These are phyloP conservation scores for Phenganax subtilis DNA, from an alignment of 92 coral and sea anemone species.

Conservation along the genomic window DNA sequence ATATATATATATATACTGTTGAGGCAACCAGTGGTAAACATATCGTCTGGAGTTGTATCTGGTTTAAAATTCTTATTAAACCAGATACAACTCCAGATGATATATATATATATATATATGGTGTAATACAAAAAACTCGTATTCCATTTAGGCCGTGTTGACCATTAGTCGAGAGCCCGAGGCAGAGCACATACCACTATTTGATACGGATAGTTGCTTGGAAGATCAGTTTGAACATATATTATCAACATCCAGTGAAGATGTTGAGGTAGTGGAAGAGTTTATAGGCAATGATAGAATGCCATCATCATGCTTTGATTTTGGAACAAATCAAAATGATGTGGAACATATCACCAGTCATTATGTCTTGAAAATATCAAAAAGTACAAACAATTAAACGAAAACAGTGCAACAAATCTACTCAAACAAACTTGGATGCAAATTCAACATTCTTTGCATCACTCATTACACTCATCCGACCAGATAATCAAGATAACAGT, in stretches of 20 bases:
- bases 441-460: conserved; percentile 6
- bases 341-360: neutral
- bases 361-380: conserved; percentile 20
- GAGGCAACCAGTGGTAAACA: too few species aligned
- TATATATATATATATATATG: neutral
- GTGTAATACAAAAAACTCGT: neutral
- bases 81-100: too few species aligned
- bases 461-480: neutral
- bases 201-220: conserved; percentile 10
- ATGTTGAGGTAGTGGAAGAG: conserved; percentile 16
- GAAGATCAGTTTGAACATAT: conserved; percentile 17
- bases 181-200: conserved; percentile 25
- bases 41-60: too few species aligned
- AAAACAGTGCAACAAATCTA: conserved; percentile 22
- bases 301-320: conserved; percentile 8
- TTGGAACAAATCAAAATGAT: conserved; percentile 11
- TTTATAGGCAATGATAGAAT: conserved; percentile 20
- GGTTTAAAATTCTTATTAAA: too few species aligned
- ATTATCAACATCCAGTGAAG: conserved; percentile 20
- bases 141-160: conserved; percentile 6
- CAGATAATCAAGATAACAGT: conserved; percentile 19
- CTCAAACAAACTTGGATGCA: conserved; percentile 24
- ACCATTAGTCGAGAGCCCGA: neutral
- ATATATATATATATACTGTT: too few species aligned
- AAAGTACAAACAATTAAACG: conserved; percentile 22